Base-by-base conservation (phyloP, 2,113 vertebrate species). In the Protomyctophum bolini region DNA sequence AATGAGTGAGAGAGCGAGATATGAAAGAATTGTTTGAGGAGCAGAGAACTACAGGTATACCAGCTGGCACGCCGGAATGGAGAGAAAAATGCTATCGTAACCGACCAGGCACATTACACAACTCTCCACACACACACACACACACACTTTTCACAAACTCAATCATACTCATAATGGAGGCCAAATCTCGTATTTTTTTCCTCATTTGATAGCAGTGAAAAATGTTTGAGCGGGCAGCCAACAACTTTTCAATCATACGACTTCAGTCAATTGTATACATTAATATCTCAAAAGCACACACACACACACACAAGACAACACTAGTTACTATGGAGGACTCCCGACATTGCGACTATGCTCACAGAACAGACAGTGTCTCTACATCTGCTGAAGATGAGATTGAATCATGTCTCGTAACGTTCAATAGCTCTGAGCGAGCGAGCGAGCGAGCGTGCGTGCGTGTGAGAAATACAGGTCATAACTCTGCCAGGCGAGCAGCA, bases 21-120 rank as follows among this genome's bases (percentile, higher is more conserved):
- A 51, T 58, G 70, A 51, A 8, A 54, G 6, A 11, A 54, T n/a
- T 6, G 6, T 12, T 51, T 0, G 52, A 58, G 72, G 73, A 12
- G 10, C 73, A 68, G 84, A 55, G 12, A 79, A 79, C 76, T 70
- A 75, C 77, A 88, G 86, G 83, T 82, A 41, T 41, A 6, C 33
- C 33, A 41, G 33, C 33, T 41, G 33, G 3, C 33, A 4, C 3
- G 33, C 33, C 5, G 33, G 33, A 41, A 41, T 41, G 33, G 33
- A 41, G 33, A 41, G 33, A 41, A 41, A 21, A 41, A 41, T 41
- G 33, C 33, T 41, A 41, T 6, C 3, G 33, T 41, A 41, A 0
- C 1, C 21, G 21, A 21, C 21, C 21, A 41, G 33, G 33, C 5
- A 41, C 33, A 41, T 41, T 41, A 6, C 33, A 41, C 33, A 41